A percentile compares a stretch with the other conserved stretches of the same genome.
phyloP scores from a whole-genome alignment of 2,888 invertebrate species.

The Geotrupes spiniger region DNA sequence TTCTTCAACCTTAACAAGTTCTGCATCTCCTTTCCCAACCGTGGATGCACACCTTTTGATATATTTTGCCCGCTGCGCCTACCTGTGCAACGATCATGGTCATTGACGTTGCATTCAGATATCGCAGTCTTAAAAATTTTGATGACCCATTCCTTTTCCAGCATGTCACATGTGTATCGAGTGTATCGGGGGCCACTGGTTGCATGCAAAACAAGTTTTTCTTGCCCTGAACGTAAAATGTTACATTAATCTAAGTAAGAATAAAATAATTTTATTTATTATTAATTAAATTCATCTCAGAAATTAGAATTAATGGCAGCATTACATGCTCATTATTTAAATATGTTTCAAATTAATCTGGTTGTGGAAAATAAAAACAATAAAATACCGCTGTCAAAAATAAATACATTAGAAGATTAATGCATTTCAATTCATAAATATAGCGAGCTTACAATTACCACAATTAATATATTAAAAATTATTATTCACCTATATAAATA shows the following conservation, averaged over 20 bases:
- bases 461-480: too few species aligned
- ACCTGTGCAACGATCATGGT: conserved; percentile 86
- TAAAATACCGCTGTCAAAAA: too few species aligned
- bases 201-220: conserved; percentile 91
- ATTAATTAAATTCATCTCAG: too few species aligned
- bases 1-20: conserved; percentile 79
- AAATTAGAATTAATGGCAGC: too few species aligned
- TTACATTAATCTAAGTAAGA: too few species aligned
- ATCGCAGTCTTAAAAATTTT: conserved; percentile 94
- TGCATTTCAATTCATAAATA: too few species aligned
- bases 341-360: too few species aligned
- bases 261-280: too few species aligned
- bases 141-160: conserved; percentile 70
- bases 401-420: too few species aligned
- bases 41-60: conserved; percentile 86
- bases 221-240: conserved; percentile 65
- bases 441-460: too few species aligned
- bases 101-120: conserved; percentile 89
- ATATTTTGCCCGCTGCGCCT: conserved; percentile 68
- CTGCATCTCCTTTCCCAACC: conserved; percentile 97
- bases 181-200: conserved; percentile 57
- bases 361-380: too few species aligned
- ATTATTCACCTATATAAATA: conserved; percentile 78
- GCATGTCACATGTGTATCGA: conserved; percentile 37
- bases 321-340: too few species aligned